phyloP scores from a whole-genome alignment of 1,140 invertebrate genomes.

The Cherax quadricarinatus region DNA sequence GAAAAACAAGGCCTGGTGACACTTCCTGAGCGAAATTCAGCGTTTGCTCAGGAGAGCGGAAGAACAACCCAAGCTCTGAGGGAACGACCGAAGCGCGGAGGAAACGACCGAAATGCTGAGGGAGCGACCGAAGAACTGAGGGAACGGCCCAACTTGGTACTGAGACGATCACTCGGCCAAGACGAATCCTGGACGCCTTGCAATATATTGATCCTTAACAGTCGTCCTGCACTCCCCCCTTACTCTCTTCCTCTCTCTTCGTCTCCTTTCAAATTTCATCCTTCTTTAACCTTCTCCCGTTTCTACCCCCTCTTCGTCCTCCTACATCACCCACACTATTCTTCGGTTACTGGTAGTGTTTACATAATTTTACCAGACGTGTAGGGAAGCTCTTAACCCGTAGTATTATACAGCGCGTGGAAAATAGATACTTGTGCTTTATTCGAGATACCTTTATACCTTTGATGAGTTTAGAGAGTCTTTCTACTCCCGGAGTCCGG shows the following conservation, averaged over 20 bases:
- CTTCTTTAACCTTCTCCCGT: not conserved
- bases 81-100: not conserved
- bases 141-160: not conserved
- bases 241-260: not conserved
- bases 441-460: no score
- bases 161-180: conserved; percentile 12
- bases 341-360: no score
- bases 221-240: not conserved
- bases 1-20: not conserved
- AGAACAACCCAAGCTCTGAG: not conserved
- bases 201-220: conserved; percentile 14
- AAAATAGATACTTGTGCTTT: no score
- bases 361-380: no score
- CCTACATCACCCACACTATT: no score
- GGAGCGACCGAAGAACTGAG: not conserved
- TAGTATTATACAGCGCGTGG: no score
- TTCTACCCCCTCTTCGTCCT: not conserved
- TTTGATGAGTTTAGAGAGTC: no score
- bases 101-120: not conserved
- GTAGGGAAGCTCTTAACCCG: no score
- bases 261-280: not conserved
- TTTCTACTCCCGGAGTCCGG: no score
- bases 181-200: conserved; percentile 14
- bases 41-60: not conserved
- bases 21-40: not conserved